These are phyloP conservation scores for Diaperis boleti DNA, from an alignment of 2,888 invertebrate species.

Conservation along the genomic window DNA sequence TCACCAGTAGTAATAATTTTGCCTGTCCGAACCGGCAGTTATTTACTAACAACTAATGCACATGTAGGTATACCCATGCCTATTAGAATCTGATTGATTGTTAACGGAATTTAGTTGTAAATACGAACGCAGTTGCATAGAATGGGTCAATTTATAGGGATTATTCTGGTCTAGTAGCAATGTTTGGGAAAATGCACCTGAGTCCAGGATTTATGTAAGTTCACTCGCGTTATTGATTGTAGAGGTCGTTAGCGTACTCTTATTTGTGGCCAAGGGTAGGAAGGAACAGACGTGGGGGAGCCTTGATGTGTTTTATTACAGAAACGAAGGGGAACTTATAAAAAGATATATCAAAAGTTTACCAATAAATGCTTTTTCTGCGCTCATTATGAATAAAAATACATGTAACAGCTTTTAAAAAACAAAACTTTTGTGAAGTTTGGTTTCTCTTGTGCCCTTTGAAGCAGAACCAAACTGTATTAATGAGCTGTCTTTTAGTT, in stretches of 20 bases:
- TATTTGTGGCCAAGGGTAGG: constrained; percentile 56
- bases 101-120: constrained; percentile 13
- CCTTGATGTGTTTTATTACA: constrained; percentile 50
- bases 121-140: constrained; percentile 39
- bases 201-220: constrained; percentile 59
- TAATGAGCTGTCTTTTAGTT: too few species aligned
- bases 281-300: constrained; percentile 49
- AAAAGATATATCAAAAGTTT: constrained; percentile 42
- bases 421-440: too few species aligned
- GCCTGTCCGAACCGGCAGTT: constrained; percentile 1
- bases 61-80: background rate
- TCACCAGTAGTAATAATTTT: constrained; percentile 1
- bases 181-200: constrained; percentile 58
- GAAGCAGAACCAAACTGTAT: too few species aligned
- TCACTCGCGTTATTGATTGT: constrained; percentile 59
- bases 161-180: constrained; percentile 49
- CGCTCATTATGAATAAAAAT: constrained; percentile 42
- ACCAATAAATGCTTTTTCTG: constrained; percentile 35
- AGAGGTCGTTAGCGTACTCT: constrained; percentile 58
- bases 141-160: constrained; percentile 48
- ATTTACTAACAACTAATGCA: background rate
- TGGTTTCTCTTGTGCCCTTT: too few species aligned
- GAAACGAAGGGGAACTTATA: constrained; percentile 38
- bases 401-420: constrained; percentile 1
- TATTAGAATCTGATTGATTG: constrained; percentile 3